Evolutionary conservation across 2,797 vertebrate species (phyloP).

Genomic region (Lutjanus argentimaculatus): DNA sequence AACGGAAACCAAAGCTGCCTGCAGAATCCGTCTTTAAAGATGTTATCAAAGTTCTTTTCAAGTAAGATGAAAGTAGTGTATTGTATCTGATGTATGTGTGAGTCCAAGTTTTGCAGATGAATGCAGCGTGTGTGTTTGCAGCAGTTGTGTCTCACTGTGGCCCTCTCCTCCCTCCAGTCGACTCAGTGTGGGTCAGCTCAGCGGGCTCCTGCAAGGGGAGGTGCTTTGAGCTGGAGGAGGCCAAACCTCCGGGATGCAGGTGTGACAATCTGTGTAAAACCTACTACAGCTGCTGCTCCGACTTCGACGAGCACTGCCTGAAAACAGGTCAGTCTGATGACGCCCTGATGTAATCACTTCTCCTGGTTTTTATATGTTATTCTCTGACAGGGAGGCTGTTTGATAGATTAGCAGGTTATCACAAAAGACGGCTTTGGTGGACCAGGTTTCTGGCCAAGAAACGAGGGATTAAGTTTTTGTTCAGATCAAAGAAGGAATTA

Average conservation of each 20-base stretch:
- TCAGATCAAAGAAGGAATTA: too few relatives aligned
- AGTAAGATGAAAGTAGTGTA: too few relatives aligned
- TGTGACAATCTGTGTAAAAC: slow-evolving; percentile 99
- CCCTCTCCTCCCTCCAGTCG: slow-evolving; percentile 28
- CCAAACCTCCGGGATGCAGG: slow-evolving; percentile 91
- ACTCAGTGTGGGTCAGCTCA: slow-evolving; percentile 89
- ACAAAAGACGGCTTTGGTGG: background rate
- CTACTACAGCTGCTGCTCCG: slow-evolving; percentile 96
- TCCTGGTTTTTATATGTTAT: background rate
- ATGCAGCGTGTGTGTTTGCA: background rate
- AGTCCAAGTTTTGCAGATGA: background rate
- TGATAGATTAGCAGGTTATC: background rate
- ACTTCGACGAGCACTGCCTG: slow-evolving; percentile 95
- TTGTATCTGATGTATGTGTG: too few relatives aligned
- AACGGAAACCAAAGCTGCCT: too few relatives aligned
- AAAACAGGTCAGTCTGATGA: slow-evolving; percentile 90
- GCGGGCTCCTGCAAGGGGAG: slow-evolving; percentile 94
- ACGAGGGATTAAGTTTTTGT: too few relatives aligned
- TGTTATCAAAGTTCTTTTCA: too few relatives aligned
- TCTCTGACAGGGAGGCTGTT: background rate
- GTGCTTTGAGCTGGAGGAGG: slow-evolving; percentile 96
- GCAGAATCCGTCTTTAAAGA: too few relatives aligned
- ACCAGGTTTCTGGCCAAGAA: background rate
- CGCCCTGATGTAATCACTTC: background rate
- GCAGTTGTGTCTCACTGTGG: background rate